phyloP scores from a whole-genome alignment of 2,113 vertebrate genomes.

The Thamnaconus septentrionalis region DNA sequence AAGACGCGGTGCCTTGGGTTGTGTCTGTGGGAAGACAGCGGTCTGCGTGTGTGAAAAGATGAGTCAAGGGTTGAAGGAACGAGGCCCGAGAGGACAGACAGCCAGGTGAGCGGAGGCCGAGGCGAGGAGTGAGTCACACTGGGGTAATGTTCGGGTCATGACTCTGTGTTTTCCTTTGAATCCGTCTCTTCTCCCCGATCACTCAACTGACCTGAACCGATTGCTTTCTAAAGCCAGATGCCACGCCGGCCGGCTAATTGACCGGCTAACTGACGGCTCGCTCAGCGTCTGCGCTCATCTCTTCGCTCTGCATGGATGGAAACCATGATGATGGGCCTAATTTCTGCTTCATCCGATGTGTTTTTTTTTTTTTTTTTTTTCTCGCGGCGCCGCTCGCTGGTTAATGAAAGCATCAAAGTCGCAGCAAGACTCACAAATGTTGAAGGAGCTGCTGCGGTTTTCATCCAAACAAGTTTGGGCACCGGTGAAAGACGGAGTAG shows the following conservation, averaged over 20 bases:
- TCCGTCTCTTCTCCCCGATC: conserved; percentile 50
- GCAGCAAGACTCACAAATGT: no score
- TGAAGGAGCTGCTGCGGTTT: no score
- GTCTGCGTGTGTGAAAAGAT: conserved; percentile 20
- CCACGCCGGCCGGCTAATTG: conserved; percentile 34
- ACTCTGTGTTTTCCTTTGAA: conserved; percentile 34
- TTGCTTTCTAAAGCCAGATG: conserved; percentile 31
- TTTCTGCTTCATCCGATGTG: no score
- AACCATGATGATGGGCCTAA: conserved; percentile 8
- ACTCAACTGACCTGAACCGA: conserved; percentile 44
- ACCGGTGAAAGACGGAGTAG: no score
- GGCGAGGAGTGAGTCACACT: conserved; percentile 45
- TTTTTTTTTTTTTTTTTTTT: background rate
- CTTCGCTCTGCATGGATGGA: conserved; percentile 39
- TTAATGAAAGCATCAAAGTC: conserved; percentile 10
- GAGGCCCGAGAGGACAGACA: background rate
- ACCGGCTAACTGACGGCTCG: conserved; percentile 53
- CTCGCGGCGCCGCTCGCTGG: no score
- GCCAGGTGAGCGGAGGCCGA: conserved; percentile 10
- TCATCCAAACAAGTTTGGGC: no score
- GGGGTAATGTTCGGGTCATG: conserved; percentile 37
- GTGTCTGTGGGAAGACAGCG: conserved; percentile 10
- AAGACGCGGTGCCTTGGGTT: conserved; percentile 4
- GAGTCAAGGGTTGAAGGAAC: conserved; percentile 38
- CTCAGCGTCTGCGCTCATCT: conserved; percentile 16